Conservation (phyloP, 1,140 invertebrate species). For the Orussus abietinus region DNA sequence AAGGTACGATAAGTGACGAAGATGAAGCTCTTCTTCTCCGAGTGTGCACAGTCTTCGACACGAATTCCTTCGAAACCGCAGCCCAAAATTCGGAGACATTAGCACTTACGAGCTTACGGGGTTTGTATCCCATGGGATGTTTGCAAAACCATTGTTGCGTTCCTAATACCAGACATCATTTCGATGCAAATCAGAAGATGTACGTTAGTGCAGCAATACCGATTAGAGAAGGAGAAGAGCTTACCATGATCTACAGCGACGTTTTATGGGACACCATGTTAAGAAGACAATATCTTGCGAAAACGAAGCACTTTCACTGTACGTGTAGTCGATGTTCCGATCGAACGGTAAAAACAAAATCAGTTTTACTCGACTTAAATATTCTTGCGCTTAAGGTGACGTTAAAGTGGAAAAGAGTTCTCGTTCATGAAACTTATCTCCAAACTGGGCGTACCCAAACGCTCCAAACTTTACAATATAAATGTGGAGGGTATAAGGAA, state of each 20-base stretch:
- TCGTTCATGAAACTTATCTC: too few species aligned
- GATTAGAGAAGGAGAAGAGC: slow-evolving; percentile 64
- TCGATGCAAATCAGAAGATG: slow-evolving; percentile 59
- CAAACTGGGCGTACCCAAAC: too few species aligned
- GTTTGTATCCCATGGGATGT: slow-evolving; percentile 68
- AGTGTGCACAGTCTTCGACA: slow-evolving; percentile 64
- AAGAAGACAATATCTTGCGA: slow-evolving; percentile 61
- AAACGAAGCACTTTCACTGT: slow-evolving; percentile 74
- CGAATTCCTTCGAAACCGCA: slow-evolving; percentile 70
- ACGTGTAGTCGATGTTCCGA: slow-evolving; percentile 68
- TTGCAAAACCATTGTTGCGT: slow-evolving; percentile 73
- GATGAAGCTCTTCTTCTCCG: slow-evolving; percentile 61
- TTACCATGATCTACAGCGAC: slow-evolving; percentile 70
- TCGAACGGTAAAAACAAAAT: slow-evolving; percentile 53
- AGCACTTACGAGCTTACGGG: slow-evolving; percentile 56
- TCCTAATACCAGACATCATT: slow-evolving; percentile 69
- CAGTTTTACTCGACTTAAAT: too few species aligned
- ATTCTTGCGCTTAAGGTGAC: too few species aligned
- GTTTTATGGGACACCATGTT: slow-evolving; percentile 69
- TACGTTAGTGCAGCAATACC: slow-evolving; percentile 59
- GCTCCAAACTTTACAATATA: too few species aligned
- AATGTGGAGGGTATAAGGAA: too few species aligned
- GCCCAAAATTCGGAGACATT: slow-evolving; percentile 47
- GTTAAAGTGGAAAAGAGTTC: too few species aligned
- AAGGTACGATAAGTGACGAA: slow-evolving; percentile 47